Evolutionary conservation across 2,113 vertebrate genomes (phyloP), one percentile per base, ranked within the genome.

Genomic region (Saccopteryx leptura): DNA sequence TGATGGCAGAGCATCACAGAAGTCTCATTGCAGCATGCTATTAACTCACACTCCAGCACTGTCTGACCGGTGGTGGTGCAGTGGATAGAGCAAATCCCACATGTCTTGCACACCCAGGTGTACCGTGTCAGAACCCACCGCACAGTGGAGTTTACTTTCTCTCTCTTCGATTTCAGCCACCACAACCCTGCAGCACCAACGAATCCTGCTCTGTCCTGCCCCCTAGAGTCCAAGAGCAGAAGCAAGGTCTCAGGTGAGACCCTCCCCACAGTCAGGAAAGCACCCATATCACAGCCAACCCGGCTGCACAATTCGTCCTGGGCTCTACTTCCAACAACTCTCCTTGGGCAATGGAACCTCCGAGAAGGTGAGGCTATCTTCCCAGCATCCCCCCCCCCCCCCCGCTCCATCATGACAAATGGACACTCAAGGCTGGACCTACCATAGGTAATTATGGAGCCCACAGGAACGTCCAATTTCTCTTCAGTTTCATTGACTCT

Each of bases 101-200:
- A 1, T 0, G 1, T 72, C 17, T 2, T 8, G 1, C 3, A 7
- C 61, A 74, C 39, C 7, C 13, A 0, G 1, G 14, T 1, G 2
- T 14, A 2, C 0, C 0, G 18, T 0, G 13, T 39, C 46, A 3
- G 4, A 0, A 21, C 39, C 10, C 14, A 10, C 4, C 17, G 24
- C 83, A 2, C 2, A 18, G 33, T 65, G 4, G 7, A 24, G 9
- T 17, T 1, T 0, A 10, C 10, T 0, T 18, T 9, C 24, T 14
- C 58, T 17, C 63, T 5, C 1, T 2, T 10, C 18, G 54, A 48
- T 19, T 28, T 48, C 26, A 31, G 72, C 68, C n/a, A 0, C 7
- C 12, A 11, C 8, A 56, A 52, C 52, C n/a, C 48, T 3, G 48
- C 28, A 4, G 5, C 58, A 71, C 14, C 8, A 75, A 33, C 1